Percentiles rank a stretch among this genome's conserved stretches.
These are phyloP conservation scores for Sciurus niger DNA, from an alignment of 2,113 vertebrate species.

Conservation along the genomic window DNA sequence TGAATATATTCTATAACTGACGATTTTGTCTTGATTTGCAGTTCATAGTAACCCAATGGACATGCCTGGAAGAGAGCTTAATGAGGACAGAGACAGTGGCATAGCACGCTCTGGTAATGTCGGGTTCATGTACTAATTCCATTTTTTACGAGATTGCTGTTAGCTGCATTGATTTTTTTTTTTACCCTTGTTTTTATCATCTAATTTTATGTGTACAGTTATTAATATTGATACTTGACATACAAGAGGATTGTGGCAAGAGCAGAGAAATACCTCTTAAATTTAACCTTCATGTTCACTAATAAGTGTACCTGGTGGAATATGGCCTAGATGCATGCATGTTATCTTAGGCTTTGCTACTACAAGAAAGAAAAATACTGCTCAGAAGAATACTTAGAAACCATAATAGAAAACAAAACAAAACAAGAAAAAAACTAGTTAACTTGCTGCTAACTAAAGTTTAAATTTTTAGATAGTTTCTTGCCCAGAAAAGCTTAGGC, in stretches of 20 bases:
- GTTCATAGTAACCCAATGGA: constrained; percentile 99
- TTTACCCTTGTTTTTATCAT: constrained; percentile 47
- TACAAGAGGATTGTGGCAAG: constrained; percentile 34
- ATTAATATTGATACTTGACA: constrained; percentile 45
- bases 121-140: constrained; percentile 60
- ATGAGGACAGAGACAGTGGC: constrained; percentile 97
- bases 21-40: constrained; percentile 87
- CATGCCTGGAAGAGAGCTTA: constrained; percentile 96
- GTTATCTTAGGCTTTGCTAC: not conserved
- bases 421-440: no score
- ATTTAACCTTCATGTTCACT: not conserved
- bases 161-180: constrained; percentile 42
- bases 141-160: not conserved
- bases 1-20: constrained; percentile 83
- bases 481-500: not conserved
- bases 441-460: constrained; percentile 36
- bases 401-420: not conserved
- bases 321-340: not conserved
- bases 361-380: constrained; percentile 7
- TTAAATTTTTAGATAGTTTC: constrained; percentile 15
- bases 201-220: constrained; percentile 7
- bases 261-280: constrained; percentile 42
- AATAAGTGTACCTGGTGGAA: not conserved
- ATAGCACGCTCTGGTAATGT: constrained; percentile 97
- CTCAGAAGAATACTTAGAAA: constrained; percentile 26